Percentiles rank a stretch among this genome's conserved stretches.
Conservation (phyloP, 2,113 vertebrate species). For the Lathamus discolor region DNA sequence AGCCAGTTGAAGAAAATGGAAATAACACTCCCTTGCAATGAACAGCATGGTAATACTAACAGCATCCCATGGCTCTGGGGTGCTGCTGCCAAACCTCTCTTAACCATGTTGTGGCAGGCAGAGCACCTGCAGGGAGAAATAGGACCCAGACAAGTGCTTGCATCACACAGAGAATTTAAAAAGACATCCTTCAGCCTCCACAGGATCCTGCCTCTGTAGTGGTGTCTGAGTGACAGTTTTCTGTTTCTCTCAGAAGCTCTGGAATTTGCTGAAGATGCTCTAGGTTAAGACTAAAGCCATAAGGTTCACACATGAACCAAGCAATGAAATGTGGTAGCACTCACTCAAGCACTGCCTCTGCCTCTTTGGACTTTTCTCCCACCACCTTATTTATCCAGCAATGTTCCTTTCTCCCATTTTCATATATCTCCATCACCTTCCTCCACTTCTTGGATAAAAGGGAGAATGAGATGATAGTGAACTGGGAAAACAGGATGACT, state of each 20-base stretch:
- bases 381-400: not conserved
- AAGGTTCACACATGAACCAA: not conserved
- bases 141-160: not conserved
- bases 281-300: not conserved
- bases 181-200: not conserved
- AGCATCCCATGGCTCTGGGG: not conserved
- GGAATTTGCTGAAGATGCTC: not conserved
- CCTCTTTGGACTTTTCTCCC: not conserved
- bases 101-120: not conserved
- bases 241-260: not conserved
- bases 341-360: accelerated
- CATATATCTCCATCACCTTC: not conserved
- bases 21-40: not conserved
- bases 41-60: not conserved
- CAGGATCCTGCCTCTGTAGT: not conserved
- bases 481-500: not conserved
- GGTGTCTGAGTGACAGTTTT: not conserved
- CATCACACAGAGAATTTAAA: accelerated
- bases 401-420: not conserved
- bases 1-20: not conserved
- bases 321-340: not conserved
- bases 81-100: not conserved
- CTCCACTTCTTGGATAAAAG: not conserved
- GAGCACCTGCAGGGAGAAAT: not conserved
- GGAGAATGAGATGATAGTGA: not conserved